Base-by-base conservation (phyloP, 2,888 invertebrate species). In the Cantharis rufa region DNA sequence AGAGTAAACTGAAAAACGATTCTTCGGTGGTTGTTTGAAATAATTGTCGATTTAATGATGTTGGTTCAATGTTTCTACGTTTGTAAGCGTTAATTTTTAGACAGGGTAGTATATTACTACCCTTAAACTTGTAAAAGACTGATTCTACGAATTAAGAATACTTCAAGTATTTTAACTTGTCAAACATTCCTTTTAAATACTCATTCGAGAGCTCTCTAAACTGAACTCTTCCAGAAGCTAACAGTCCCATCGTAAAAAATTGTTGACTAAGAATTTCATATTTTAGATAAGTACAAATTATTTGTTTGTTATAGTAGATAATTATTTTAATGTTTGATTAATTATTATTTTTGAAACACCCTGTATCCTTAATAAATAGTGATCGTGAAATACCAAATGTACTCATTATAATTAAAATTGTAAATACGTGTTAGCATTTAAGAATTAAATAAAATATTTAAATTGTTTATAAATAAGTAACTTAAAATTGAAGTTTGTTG, bases 1-100 rank as follows among this genome's bases (percentile, higher is more conserved):
- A 92, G 83, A 83, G 84, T 15, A 77, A 62, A 86, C 16, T 77
- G 11, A 74, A 68, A 13, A 63, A 74, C 10, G 72, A 71, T 28
- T 80, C 80, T 69, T 80, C 82, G 10, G 79, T 80, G 66, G 79
- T 81, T 7, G 78, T 81, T 63, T 81, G 76, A 81, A 15, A 28
- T 1, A 24, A 71, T 66, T 63, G 64, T 63, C 21, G 13, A 48
- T 13, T 15, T 69, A 21, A 21, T 21, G 7, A 24, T 24, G 0
- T 24, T 68, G 9, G 62, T 28, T 24, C 27, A 16, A 73, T 16
- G n/a, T 48, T 70, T 16, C 21, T 18, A 62, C n/a, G 32, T 61
- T 63, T 72, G 24, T 72, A 69, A 69, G 64, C 71, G 69, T 71
- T 72, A 76, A 75, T 66, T 7, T 27, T 73, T 62, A 48, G 27